These are phyloP conservation scores for Pseudochaenichthys georgianus DNA, from an alignment of 2,797 vertebrate species.

Conservation along the genomic window DNA sequence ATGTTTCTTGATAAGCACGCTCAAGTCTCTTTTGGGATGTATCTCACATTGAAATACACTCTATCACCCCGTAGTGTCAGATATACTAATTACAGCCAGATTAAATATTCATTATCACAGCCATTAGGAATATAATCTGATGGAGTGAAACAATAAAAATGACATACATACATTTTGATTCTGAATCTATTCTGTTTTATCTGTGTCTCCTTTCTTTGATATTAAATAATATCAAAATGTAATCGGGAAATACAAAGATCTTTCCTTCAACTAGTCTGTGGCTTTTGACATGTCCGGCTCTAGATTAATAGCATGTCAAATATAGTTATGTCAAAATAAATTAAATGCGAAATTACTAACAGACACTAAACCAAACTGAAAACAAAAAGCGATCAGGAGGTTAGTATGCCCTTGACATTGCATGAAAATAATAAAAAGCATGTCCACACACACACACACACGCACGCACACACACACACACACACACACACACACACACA, in stretches of 20 bases:
- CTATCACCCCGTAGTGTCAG: constrained; percentile 48
- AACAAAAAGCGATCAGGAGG: background rate
- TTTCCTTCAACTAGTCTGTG: background rate
- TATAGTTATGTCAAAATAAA: constrained; percentile 1
- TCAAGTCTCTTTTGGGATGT: background rate
- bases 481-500: no score
- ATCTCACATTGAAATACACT: constrained; percentile 30
- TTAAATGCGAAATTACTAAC: constrained; percentile 8
- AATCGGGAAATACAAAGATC: background rate
- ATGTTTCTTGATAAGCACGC: background rate
- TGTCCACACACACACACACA: background rate
- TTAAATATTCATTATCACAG: constrained; percentile 61
- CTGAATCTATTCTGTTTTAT: constrained; percentile 14
- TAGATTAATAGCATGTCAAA: background rate
- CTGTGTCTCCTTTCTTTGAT: constrained; percentile 4
- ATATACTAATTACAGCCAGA: constrained; percentile 51
- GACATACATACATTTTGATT: constrained; percentile 27
- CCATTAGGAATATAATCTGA: constrained; percentile 60
- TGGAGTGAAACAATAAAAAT: constrained; percentile 43
- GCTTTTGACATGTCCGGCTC: background rate
- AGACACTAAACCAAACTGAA: constrained; percentile 5
- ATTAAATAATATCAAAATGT: constrained; percentile 12
- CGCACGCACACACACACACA: no score
- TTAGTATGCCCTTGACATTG: constrained; percentile 16
- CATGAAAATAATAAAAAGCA: constrained; percentile 52